Evolutionary conservation across 2,113 vertebrate genomes (phyloP).

Genomic region (Brachyhypopomus gauderio): DNA sequence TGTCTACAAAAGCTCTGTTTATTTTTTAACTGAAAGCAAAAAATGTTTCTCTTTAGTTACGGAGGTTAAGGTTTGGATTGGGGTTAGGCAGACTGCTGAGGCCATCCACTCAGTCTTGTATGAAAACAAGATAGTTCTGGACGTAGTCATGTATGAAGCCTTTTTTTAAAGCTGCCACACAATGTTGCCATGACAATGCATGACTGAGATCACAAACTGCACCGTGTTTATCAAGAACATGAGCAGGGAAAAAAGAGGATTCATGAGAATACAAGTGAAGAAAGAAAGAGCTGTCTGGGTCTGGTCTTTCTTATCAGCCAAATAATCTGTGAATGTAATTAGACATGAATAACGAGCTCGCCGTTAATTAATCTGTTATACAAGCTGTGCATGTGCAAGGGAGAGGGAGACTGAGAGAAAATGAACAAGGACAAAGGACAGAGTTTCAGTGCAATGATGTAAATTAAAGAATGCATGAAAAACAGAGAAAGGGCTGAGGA

Average conservation of each 20-base stretch:
- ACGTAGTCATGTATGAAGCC: no score
- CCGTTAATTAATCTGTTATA: constrained; percentile 4
- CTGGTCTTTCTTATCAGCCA: neutral
- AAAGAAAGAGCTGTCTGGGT: constrained; percentile 4
- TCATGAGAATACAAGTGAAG: neutral
- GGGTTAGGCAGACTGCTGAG: no score
- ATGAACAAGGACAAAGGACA: neutral
- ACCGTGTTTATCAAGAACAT: neutral
- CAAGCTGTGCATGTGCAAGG: neutral
- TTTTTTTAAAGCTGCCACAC: no score
- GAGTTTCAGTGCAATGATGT: neutral
- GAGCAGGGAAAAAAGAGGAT: neutral
- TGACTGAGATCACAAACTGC: neutral
- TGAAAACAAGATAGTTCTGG: no score
- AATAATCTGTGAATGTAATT: constrained; percentile 17
- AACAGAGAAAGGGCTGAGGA: neutral
- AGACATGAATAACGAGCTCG: constrained; percentile 12
- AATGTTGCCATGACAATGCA: no score
- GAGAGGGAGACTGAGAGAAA: neutral
- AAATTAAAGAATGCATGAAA: neutral
- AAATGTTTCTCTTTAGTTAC: no score
- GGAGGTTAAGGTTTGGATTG: no score
- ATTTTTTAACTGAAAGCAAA: no score
- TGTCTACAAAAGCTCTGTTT: no score
- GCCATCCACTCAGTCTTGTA: no score